Conservation (phyloP, 2,888 invertebrate genomes). For the Pecten maximus region DNA sequence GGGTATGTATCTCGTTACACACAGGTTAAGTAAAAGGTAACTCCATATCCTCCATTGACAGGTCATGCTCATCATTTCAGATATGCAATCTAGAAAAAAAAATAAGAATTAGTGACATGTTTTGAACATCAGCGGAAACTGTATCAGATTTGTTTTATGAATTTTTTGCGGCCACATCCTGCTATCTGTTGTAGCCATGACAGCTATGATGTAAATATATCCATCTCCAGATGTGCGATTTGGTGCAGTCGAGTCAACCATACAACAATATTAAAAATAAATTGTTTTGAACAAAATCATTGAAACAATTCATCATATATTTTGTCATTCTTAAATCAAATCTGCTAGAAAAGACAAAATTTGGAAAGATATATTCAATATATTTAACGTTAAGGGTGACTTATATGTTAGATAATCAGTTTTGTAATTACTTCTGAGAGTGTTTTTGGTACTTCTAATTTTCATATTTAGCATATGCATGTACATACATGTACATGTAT, state of each 20-base stretch:
- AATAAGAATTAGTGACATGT: neutral
- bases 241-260: neutral
- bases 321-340: neutral
- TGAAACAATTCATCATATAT: neutral
- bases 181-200: neutral
- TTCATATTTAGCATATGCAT: no score
- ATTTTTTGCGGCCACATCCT: neutral
- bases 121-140: neutral
- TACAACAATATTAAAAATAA: neutral
- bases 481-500: no score
- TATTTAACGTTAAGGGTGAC: no score
- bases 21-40: neutral
- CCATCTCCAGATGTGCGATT: neutral
- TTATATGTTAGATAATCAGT: no score
- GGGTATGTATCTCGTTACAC: neutral
- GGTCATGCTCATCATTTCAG: neutral
- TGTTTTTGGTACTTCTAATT: no score
- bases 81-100: neutral
- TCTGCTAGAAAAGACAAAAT: neutral
- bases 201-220: neutral
- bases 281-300: neutral
- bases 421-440: no score
- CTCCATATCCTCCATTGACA: neutral
- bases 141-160: neutral
- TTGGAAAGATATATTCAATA: no score